phyloP scores from a whole-genome alignment of 2,797 vertebrate genomes.

The Malacoraja senta region DNA sequence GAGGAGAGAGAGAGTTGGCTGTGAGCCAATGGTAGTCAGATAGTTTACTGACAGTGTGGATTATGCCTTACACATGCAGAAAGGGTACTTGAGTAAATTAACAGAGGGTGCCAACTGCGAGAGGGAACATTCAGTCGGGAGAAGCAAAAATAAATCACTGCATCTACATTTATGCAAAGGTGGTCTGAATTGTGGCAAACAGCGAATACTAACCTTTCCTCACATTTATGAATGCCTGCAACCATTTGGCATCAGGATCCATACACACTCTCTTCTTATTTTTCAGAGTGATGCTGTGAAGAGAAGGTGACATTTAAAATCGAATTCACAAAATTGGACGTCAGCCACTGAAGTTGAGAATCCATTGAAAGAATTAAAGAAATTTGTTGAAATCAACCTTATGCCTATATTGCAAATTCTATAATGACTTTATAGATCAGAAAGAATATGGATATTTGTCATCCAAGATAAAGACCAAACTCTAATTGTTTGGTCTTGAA shows the following conservation, averaged over 20 bases:
- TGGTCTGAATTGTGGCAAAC: neutral
- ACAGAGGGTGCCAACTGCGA: neutral
- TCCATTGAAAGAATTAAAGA: neutral
- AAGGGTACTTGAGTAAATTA: no score
- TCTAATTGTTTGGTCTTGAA: no score
- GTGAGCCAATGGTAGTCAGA: neutral
- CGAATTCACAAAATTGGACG: neutral
- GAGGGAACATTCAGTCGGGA: neutral
- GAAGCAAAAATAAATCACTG: neutral
- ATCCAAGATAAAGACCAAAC: no score
- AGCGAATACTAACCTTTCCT: neutral
- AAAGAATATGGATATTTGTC: no score
- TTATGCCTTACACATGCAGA: no score
- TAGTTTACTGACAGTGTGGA: neutral
- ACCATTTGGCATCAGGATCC: neutral
- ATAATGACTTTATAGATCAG: no score
- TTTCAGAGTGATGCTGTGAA: conserved; percentile 3
- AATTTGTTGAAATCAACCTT: neutral
- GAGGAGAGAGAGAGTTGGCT: no score
- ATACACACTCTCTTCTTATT: neutral
- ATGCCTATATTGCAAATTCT: no score
- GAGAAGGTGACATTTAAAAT: neutral
- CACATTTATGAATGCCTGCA: neutral
- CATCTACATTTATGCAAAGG: neutral
- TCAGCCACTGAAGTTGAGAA: neutral